Conservation (phyloP, 2,797 vertebrate genomes). For the Anableps anableps region DNA sequence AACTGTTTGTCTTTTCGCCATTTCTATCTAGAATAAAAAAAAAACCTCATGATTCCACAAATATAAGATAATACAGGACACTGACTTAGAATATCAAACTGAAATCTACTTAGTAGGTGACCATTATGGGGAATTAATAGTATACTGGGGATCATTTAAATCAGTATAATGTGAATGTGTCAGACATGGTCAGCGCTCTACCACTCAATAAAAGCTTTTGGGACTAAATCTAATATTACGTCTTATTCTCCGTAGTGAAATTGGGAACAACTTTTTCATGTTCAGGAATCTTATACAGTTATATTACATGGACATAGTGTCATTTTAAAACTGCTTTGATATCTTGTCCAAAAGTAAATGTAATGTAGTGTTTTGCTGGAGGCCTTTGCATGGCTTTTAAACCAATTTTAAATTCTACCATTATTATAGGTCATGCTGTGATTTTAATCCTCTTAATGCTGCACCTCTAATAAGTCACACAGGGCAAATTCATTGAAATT, state of each 20-base stretch:
- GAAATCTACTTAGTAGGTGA: neutral
- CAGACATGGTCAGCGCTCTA: neutral
- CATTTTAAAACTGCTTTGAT: neutral
- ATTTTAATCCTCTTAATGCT: neutral
- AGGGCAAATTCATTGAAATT: neutral
- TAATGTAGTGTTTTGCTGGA: neutral
- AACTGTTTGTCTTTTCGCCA: no score
- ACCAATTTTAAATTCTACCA: neutral
- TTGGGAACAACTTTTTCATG: neutral
- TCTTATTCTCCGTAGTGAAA: neutral
- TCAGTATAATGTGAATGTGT: constrained; percentile 3
- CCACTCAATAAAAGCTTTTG: neutral
- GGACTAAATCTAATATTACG: neutral
- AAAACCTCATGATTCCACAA: no score
- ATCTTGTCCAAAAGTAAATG: neutral
- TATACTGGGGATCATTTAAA: neutral
- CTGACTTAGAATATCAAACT: neutral
- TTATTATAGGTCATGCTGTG: neutral
- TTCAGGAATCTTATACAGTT: neutral
- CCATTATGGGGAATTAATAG: neutral
- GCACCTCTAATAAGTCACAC: neutral
- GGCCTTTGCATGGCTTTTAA: neutral
- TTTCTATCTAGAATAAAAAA: no score
- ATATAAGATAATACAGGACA: neutral
- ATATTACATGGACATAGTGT: neutral